These are phyloP conservation scores for Vimba vimba DNA, from an alignment of 2,113 vertebrate genomes.

Conservation along the genomic window DNA sequence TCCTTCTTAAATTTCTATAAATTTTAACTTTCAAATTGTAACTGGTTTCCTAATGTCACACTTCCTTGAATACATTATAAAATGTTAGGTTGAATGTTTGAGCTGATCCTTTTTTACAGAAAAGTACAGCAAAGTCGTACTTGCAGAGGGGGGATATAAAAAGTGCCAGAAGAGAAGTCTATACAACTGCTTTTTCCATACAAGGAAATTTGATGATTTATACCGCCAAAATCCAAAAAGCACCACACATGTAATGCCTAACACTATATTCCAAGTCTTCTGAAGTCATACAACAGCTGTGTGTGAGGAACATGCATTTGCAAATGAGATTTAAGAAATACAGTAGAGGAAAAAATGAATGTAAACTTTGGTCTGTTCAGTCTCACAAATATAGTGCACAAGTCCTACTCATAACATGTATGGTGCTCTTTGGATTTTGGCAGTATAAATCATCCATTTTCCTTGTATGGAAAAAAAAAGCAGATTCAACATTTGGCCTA, in stretches of 20 bases:
- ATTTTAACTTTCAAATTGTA: too few relatives aligned
- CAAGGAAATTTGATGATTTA: background rate
- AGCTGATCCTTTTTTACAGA: too few relatives aligned
- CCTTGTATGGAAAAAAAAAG: background rate
- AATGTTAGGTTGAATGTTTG: too few relatives aligned
- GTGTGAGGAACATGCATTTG: background rate
- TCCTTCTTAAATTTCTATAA: too few relatives aligned
- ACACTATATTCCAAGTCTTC: background rate
- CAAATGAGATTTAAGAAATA: background rate
- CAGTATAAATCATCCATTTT: background rate
- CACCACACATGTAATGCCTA: background rate
- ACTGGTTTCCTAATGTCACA: too few relatives aligned
- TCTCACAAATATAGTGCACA: background rate
- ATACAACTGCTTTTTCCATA: background rate
- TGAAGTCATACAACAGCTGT: background rate
- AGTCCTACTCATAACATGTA: background rate
- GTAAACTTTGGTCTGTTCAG: background rate
- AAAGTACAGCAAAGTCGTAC: too few relatives aligned
- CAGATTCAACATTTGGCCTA: background rate
- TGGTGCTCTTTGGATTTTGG: background rate
- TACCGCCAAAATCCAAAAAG: background rate
- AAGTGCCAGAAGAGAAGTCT: background rate
- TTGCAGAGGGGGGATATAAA: too few relatives aligned
- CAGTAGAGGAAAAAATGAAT: background rate
- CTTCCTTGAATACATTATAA: too few relatives aligned